Percentiles rank a stretch among this genome's conserved stretches.
Evolutionary conservation across 2,113 vertebrate species (phyloP).

Genomic region (Siniperca chuatsi): DNA sequence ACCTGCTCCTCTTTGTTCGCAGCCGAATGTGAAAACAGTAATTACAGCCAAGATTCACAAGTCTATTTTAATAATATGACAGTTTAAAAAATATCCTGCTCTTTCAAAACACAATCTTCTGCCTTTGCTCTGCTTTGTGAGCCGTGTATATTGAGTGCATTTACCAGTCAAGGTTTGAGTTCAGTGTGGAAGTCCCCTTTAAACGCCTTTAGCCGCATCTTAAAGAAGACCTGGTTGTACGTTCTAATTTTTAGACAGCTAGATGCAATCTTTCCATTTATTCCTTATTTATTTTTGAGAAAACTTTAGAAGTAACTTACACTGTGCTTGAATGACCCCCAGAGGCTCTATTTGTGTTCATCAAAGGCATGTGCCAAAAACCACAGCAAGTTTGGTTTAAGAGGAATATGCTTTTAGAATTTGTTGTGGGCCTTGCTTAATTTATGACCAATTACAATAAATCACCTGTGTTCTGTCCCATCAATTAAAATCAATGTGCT

Average conservation of each 20-base stretch:
- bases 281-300: not conserved
- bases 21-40: constrained; percentile 53
- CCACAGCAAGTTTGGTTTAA: not conserved
- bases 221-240: not conserved
- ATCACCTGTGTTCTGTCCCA: not conserved
- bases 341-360: not conserved
- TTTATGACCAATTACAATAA: not conserved
- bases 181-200: constrained; percentile 3
- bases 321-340: not conserved
- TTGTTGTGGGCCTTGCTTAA: not conserved
- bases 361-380: not conserved
- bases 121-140: constrained; percentile 12
- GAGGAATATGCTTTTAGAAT: not conserved
- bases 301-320: not conserved
- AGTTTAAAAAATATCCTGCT: constrained; percentile 24
- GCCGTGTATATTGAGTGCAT: not conserved
- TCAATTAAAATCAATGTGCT: not conserved
- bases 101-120: constrained; percentile 22
- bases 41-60: constrained; percentile 38
- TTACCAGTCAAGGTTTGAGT: constrained; percentile 21
- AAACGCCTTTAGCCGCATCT: not conserved
- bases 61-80: constrained; percentile 50
- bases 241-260: not conserved
- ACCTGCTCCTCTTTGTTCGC: constrained; percentile 45
- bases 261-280: not conserved